These are phyloP conservation scores for Trachymyrmex cornetzi DNA, from an alignment of 1,140 invertebrate genomes.

Conservation along the genomic window DNA sequence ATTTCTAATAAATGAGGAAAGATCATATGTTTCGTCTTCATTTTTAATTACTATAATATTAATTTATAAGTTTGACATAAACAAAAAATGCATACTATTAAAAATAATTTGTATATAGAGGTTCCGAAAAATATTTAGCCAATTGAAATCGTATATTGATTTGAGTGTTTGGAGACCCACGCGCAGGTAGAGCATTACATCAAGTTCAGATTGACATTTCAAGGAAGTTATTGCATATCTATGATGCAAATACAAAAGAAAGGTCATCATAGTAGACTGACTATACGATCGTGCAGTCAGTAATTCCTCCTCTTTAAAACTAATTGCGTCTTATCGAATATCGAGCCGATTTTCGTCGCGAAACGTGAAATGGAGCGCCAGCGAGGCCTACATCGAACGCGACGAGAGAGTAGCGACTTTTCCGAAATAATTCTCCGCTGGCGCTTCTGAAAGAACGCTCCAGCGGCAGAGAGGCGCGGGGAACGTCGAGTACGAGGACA, in stretches of 20 bases:
- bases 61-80: neutral
- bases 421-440: neutral
- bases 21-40: neutral
- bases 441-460: neutral
- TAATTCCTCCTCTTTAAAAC: neutral
- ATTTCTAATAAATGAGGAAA: neutral
- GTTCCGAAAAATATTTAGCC: neutral
- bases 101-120: neutral
- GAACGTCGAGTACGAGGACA: slow-evolving; percentile 63
- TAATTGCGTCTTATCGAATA: neutral
- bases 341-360: neutral
- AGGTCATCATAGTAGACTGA: neutral
- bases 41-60: no score
- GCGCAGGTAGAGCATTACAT: neutral
- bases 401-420: neutral
- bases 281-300: neutral
- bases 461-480: slow-evolving; percentile 45
- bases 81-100: neutral
- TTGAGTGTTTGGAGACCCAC: neutral
- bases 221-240: neutral
- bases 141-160: neutral
- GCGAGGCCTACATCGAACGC: neutral
- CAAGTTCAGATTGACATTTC: neutral
- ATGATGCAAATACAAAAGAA: neutral
- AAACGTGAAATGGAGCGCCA: neutral